Evolutionary conservation across 2,888 invertebrate species (phyloP).

Genomic region (Dendrolimus pini): DNA sequence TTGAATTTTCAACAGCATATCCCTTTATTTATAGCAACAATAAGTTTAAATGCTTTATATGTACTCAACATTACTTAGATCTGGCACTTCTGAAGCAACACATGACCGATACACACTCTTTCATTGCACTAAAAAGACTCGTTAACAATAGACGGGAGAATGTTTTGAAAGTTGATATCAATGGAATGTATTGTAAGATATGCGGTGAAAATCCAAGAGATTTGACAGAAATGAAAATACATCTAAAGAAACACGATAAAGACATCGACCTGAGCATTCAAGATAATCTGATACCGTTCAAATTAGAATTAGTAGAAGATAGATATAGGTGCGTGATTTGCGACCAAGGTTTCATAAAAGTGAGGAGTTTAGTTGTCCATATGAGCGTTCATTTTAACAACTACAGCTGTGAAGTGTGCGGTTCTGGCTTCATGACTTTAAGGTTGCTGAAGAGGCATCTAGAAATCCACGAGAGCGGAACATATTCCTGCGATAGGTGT

Average conservation of each 20-base stretch:
- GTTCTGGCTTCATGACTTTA: constrained; percentile 64
- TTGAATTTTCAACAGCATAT: constrained; percentile 62
- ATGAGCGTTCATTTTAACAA: constrained; percentile 70
- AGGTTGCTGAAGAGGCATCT: constrained; percentile 61
- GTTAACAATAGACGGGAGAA: constrained; percentile 59
- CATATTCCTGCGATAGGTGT: constrained; percentile 58
- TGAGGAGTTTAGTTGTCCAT: constrained; percentile 59
- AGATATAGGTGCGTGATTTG: constrained; percentile 59
- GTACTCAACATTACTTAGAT: constrained; percentile 57
- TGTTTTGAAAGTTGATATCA: constrained; percentile 60
- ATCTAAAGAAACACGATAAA: constrained; percentile 54
- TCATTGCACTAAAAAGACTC: constrained; percentile 49
- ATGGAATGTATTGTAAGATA: constrained; percentile 51
- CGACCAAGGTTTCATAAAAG: constrained; percentile 54
- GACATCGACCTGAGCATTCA: constrained; percentile 50
- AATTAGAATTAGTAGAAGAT: constrained; percentile 38
- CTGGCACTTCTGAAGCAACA: constrained; percentile 44
- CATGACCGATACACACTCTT: constrained; percentile 49
- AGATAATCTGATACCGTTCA: constrained; percentile 65
- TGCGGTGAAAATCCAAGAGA: constrained; percentile 36
- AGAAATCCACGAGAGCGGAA: constrained; percentile 63
- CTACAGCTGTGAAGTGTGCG: constrained; percentile 66
- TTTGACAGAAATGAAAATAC: constrained; percentile 44
- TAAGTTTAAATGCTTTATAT: constrained; percentile 65
- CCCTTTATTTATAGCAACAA: constrained; percentile 66